These are phyloP conservation scores for Rhagonycha lutea DNA, from an alignment of 2,888 invertebrate species.

Conservation along the genomic window DNA sequence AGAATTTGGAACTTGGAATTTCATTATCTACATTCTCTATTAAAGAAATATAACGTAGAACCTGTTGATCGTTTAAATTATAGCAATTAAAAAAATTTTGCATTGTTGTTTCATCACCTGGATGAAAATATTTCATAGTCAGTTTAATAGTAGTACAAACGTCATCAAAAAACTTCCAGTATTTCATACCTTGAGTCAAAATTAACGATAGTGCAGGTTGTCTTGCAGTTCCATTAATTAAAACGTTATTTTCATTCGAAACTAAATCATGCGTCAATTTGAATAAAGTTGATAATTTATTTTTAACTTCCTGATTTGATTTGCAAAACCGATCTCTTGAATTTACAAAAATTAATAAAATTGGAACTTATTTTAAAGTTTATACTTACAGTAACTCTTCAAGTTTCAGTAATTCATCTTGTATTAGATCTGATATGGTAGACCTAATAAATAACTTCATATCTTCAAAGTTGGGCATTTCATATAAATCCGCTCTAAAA, in stretches of 20 bases:
- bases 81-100: neutral
- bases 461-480: constrained; percentile 55
- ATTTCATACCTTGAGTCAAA: constrained; percentile 39
- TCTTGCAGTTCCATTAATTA: constrained; percentile 46
- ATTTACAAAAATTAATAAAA: constrained; percentile 12
- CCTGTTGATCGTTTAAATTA: constrained; percentile 35
- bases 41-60: constrained; percentile 43
- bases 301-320: constrained; percentile 44
- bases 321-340: constrained; percentile 44
- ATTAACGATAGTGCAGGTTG: constrained; percentile 48
- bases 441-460: constrained; percentile 55
- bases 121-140: neutral
- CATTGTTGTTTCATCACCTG: neutral
- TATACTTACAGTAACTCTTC: constrained; percentile 41
- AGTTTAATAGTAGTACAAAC: neutral
- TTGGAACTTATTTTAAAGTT: neutral
- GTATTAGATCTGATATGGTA: constrained; percentile 55
- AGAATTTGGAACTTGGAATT: too few relatives aligned
- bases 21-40: constrained; percentile 48
- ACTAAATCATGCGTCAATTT: constrained; percentile 43
- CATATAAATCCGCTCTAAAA: constrained; percentile 56
- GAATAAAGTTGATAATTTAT: constrained; percentile 43
- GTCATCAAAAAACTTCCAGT: neutral
- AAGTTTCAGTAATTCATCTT: constrained; percentile 54
- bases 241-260: constrained; percentile 40